Percentiles rank a stretch among this genome's conserved stretches.
Evolutionary conservation across 2,113 vertebrate species (phyloP).

Genomic region (Mionectes macconnelli): DNA sequence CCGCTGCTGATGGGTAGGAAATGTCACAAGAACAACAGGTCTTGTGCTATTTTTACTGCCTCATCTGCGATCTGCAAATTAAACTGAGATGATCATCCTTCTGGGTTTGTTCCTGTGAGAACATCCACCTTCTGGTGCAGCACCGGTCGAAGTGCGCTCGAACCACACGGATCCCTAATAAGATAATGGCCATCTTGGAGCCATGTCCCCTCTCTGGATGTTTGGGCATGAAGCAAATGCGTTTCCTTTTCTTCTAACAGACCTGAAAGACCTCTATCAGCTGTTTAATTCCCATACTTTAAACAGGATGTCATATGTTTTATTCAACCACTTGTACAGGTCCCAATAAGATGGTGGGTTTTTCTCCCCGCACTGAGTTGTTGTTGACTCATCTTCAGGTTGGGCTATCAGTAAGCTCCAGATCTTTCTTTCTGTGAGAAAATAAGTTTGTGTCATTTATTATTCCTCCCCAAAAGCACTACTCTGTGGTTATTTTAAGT

Average conservation of each 20-base stretch:
- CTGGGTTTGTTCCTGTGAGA: not conserved
- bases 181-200: not conserved
- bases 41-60: not conserved
- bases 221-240: not conserved
- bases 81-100: not conserved
- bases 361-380: not conserved
- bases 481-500: not conserved
- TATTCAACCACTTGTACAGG: not conserved
- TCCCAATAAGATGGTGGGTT: not conserved
- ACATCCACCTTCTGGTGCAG: not conserved
- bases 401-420: not conserved
- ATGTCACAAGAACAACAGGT: conserved; percentile 1
- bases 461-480: not conserved
- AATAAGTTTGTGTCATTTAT: not conserved
- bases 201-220: not conserved
- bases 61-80: not conserved
- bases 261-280: not conserved
- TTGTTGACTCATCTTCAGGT: not conserved
- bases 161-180: no score
- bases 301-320: not conserved
- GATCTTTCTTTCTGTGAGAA: not conserved
- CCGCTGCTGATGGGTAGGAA: not conserved
- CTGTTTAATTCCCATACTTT: not conserved
- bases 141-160: fast-evolving
- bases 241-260: not conserved